Percentiles rank a stretch among this genome's conserved stretches.
Evolutionary conservation across 2,888 invertebrate species (phyloP).

Genomic region (Entomobrya multifasciata): DNA sequence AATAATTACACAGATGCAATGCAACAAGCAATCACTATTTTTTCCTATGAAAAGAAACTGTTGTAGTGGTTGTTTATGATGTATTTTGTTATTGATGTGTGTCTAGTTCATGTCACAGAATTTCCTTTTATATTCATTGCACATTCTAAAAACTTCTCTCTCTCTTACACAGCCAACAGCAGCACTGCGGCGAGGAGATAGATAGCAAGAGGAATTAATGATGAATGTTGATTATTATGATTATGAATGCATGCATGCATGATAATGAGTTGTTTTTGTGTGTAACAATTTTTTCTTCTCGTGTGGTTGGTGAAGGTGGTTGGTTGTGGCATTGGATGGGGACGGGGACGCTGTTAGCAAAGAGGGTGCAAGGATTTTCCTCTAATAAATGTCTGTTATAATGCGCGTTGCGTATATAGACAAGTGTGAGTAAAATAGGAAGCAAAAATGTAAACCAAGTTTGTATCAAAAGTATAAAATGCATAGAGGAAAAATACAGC

Average conservation of each 20-base stretch:
- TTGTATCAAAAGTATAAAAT: constrained; percentile 17
- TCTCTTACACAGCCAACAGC: neutral
- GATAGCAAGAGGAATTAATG: constrained; percentile 23
- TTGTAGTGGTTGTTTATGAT: too few species aligned
- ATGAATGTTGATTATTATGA: constrained; percentile 40
- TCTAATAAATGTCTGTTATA: constrained; percentile 1
- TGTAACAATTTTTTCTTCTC: constrained; percentile 32
- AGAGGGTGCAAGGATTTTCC: constrained; percentile 68
- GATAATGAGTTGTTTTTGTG: constrained; percentile 54
- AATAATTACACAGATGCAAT: neutral
- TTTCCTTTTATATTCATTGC: constrained; percentile 50
- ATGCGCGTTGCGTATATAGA: neutral
- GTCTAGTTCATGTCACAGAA: neutral
- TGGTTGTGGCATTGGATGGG: constrained; percentile 64
- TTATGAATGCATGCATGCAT: constrained; percentile 58
- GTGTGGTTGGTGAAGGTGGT: constrained; percentile 8
- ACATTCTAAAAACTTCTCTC: neutral
- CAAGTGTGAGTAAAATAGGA: neutral
- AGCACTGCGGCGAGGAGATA: constrained; percentile 18
- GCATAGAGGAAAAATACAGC: constrained; percentile 25
- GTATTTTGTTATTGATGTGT: neutral
- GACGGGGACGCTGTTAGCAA: constrained; percentile 62
- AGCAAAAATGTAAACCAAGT: too few species aligned
- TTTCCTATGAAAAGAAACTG: too few species aligned
- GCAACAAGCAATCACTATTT: neutral